These are phyloP conservation scores for Limulus polyphemus DNA, from an alignment of 2,888 invertebrate species.

Conservation along the genomic window DNA sequence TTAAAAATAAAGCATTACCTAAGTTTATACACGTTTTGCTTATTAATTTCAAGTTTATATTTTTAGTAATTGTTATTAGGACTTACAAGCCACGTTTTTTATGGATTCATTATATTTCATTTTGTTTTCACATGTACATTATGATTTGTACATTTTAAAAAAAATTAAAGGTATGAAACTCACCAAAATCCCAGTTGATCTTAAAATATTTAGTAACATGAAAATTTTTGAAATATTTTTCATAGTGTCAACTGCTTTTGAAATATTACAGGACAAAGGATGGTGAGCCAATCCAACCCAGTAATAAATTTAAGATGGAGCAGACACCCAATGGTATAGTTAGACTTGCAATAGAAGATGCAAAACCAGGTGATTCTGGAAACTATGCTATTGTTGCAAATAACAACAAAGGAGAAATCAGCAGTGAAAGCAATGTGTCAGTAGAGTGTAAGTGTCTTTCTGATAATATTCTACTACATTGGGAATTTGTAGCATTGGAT, in stretches of 20 bases:
- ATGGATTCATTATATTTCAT: too few relatives aligned
- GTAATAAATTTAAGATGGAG: slow-evolving; percentile 53
- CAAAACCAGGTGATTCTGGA: slow-evolving; percentile 68
- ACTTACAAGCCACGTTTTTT: too few relatives aligned
- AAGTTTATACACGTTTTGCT: too few relatives aligned
- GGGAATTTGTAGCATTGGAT: too few relatives aligned
- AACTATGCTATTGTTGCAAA: slow-evolving; percentile 71
- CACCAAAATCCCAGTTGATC: not conserved
- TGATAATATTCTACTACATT: not conserved
- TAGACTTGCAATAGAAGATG: slow-evolving; percentile 61
- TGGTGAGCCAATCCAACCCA: slow-evolving; percentile 57
- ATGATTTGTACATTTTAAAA: too few relatives aligned
- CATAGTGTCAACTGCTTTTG: not conserved
- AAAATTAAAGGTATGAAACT: too few relatives aligned
- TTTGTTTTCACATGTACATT: too few relatives aligned
- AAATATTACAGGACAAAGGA: slow-evolving; percentile 56
- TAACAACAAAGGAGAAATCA: slow-evolving; percentile 65
- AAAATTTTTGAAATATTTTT: not conserved
- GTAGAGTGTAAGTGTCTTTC: slow-evolving; percentile 55
- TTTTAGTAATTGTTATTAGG: too few relatives aligned
- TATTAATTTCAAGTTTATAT: too few relatives aligned
- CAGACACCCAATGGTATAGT: slow-evolving; percentile 63
- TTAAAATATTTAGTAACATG: not conserved
- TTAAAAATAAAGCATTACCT: too few relatives aligned
- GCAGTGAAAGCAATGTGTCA: slow-evolving; percentile 66